Base-by-base conservation (phyloP, 53 echinoderm and acorn worm genomes). In the Arbacia lixula region DNA sequence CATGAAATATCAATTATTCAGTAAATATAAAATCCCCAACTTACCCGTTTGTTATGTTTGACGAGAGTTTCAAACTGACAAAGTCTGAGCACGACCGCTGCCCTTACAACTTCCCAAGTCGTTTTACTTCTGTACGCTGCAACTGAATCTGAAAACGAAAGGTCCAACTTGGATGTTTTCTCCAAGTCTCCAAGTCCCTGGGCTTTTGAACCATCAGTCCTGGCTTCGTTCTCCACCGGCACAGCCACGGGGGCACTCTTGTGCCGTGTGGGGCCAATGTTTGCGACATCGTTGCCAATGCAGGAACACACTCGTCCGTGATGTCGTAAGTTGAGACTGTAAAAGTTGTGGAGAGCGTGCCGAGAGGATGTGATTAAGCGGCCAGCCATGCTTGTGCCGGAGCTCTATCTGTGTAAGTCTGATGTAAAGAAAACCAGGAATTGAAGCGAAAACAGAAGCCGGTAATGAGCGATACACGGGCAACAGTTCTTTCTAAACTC, bases 121-220 rank as follows among this genome's bases (percentile, higher is more conserved):
- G 96, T 85, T 75, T 96, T 96, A 76, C 96, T 96, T 54, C 56
- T 89, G 53, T 93, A 96, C 3, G 96, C 93, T 42, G 89, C 87
- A 26, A 72, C 64, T 17, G 87, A 31, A 34, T 91, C 87, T 19
- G 66, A 39, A 73, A 96, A 96, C 19, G 67, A 72, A 22, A 93
- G 63, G 63, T 95, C 83, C 36, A 66, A 36, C 36, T 8, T 36
- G n/a, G n/a, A n/a, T n/a, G n/a, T n/a, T n/a, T n/a, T n/a, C n/a
- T n/a, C n/a, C n/a, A n/a, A n/a, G n/a, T n/a, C n/a, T n/a, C 46
- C 14, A 46, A 46, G 8, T 46, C 46, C 46, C 8, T 10, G 8
- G 8, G 46, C 14, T 14, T 46, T 46, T 46, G 46, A 46, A 46
- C 8, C 14, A 46, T 46, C 46, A 8, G 8, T 14, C n/a, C n/a